A percentile compares a stretch with the other conserved stretches of the same genome.
Conservation (phyloP, 1,140 invertebrate genomes). For the Zaprionus kolodkinae region DNA sequence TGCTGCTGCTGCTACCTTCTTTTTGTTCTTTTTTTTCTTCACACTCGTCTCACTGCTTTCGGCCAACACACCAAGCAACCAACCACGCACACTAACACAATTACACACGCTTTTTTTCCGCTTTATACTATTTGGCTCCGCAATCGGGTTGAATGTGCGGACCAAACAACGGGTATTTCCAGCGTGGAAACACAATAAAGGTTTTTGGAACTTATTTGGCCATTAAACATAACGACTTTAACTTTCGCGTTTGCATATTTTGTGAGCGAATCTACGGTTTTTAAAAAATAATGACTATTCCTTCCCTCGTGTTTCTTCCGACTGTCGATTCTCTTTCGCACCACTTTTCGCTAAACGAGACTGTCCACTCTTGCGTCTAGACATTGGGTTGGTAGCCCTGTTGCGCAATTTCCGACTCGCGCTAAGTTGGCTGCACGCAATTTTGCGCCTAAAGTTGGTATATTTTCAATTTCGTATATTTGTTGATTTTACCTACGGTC, state of each 20-base stretch:
- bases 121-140: conserved; percentile 43
- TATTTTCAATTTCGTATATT: conserved; percentile 2
- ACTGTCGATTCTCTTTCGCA: conserved; percentile 55
- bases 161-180: conserved; percentile 19
- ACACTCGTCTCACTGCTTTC: conserved; percentile 63
- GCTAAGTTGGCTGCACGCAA: conserved; percentile 9
- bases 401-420: not conserved
- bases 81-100: conserved; percentile 69
- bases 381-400: conserved; percentile 10
- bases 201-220: conserved; percentile 14
- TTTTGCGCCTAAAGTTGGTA: not conserved
- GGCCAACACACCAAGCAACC: conserved; percentile 60
- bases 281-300: conserved; percentile 69
- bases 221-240: conserved; percentile 37
- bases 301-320: conserved; percentile 80
- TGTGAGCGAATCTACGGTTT: conserved; percentile 39
- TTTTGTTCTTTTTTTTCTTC: conserved; percentile 48
- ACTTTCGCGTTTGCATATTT: conserved; percentile 39
- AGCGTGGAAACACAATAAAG: conserved; percentile 32
- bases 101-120: conserved; percentile 61
- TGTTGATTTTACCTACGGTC: conserved; percentile 15
- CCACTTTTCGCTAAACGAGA: conserved; percentile 40
- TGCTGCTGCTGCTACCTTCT: conserved; percentile 6
- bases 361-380: conserved; percentile 23
- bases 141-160: conserved; percentile 28